These are phyloP conservation scores for Parapristionchus giblindavisi DNA, from an alignment of 2,888 invertebrate genomes.

Conservation along the genomic window DNA sequence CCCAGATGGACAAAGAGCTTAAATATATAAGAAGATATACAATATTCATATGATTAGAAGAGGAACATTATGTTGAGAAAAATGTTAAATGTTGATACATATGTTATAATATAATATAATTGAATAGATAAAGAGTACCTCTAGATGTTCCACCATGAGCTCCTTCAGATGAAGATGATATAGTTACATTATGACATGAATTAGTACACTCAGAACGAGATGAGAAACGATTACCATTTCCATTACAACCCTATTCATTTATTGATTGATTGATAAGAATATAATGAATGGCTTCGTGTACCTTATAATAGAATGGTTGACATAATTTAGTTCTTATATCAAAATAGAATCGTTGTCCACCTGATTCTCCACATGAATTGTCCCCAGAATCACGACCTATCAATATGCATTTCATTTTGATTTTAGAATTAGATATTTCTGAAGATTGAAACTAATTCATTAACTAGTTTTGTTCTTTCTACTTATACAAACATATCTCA, in stretches of 20 bases:
- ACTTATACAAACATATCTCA: not conserved
- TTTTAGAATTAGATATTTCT: no score
- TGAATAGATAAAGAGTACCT: not conserved
- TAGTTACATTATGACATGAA: slow-evolving; percentile 1
- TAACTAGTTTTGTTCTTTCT: not conserved
- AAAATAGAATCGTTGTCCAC: slow-evolving; percentile 60
- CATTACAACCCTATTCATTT: slow-evolving; percentile 59
- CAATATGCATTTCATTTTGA: no score
- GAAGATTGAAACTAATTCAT: not conserved
- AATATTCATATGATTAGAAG: not conserved
- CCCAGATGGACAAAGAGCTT: slow-evolving; percentile 31
- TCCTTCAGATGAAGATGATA: not conserved
- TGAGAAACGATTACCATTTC: slow-evolving; percentile 61
- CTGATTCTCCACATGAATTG: slow-evolving; percentile 52
- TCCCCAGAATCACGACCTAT: slow-evolving; percentile 58
- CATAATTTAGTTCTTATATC: slow-evolving; percentile 60
- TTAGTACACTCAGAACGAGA: slow-evolving; percentile 52
- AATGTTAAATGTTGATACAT: not conserved
- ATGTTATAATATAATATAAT: not conserved
- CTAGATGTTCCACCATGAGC: slow-evolving; percentile 6
- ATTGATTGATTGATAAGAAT: no score
- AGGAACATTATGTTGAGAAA: slow-evolving; percentile 1
- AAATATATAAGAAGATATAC: not conserved
- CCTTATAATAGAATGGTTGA: slow-evolving; percentile 66
- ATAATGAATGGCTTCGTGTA: slow-evolving; percentile 13